Base-by-base conservation (phyloP, 2,113 vertebrate species). In the Neotragus pygmaeus region DNA sequence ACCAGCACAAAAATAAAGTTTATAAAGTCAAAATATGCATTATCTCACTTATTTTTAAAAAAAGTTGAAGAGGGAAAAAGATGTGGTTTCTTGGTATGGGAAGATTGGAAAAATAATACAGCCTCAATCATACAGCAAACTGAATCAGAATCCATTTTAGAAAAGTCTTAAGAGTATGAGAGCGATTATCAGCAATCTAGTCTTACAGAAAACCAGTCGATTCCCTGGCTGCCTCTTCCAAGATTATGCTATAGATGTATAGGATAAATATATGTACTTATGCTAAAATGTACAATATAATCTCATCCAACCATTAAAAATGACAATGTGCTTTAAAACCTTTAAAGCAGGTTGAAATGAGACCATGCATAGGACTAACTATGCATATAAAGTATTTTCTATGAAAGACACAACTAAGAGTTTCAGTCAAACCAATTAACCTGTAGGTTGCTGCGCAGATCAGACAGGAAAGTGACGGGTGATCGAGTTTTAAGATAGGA, bases 401-500 rank as follows among this genome's bases (percentile, higher is more conserved):
- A 58, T 36, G 70, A 49, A 92, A 97, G n/a, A 90, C 10, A 91
- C 0, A 92, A 25, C 39, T 90, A 4, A 89, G 51, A 82, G 17
- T 64, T 85, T 60, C 96, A 93, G 36, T 27, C 0, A n/a, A 90
- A 93, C 16, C 28, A 87, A 95, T 97, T 90, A 98, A 99, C 99
- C 99, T 99, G 99, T 94, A 99, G 98, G 98, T 99, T 99, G 99
- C 99, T 99, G 96, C 99, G 99, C 83, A 99, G 98, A 98, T 99
- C 99, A 2, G 99, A 99, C 45, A 99, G 98, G 98, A 99, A 99
- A 16, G 99, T 99, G 96, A 99, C 99, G 0, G 99, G 99, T 7
- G 99, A 99, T 6, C 99, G 99, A 0, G 99, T 99, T 99, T 99
- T 99, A 97, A 99, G 99, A 98, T 99, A 99, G 2, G 99, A 99